These are phyloP conservation scores for Drosophila limbata DNA, from an alignment of 2,888 invertebrate species.

Conservation along the genomic window DNA sequence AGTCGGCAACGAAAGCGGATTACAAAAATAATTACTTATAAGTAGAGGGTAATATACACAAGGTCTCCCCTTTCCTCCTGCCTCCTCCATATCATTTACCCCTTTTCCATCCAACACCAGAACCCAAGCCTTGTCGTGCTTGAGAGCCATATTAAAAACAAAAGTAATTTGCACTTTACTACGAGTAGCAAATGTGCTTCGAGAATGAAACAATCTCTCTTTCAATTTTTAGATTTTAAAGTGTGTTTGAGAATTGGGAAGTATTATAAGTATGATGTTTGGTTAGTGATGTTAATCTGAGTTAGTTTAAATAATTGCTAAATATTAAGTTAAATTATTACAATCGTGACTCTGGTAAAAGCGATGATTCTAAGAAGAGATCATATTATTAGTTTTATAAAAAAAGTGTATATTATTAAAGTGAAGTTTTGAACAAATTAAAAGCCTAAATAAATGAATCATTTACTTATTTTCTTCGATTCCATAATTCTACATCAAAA, in stretches of 20 bases:
- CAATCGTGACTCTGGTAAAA: no score
- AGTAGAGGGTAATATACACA: slow-evolving; percentile 75
- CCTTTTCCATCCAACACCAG: slow-evolving; percentile 21
- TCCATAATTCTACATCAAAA: no score
- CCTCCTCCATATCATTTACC: background rate
- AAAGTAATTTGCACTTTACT: slow-evolving; percentile 42
- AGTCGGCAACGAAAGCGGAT: slow-evolving; percentile 78
- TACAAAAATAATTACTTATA: slow-evolving; percentile 84
- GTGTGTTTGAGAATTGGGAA: background rate
- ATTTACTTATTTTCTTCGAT: background rate
- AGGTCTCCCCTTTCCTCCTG: slow-evolving; percentile 24
- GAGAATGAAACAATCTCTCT: background rate
- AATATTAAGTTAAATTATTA: background rate
- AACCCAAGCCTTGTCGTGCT: slow-evolving; percentile 17
- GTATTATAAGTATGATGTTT: background rate
- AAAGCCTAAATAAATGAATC: no score
- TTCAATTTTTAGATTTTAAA: background rate
- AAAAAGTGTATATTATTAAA: no score
- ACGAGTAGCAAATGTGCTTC: slow-evolving; percentile 5
- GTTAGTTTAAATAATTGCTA: background rate
- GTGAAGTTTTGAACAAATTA: no score
- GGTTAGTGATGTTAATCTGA: slow-evolving; percentile 3
- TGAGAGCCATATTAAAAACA: slow-evolving; percentile 45
- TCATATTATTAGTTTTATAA: no score
- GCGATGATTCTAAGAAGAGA: no score